These are phyloP conservation scores for Streptopelia turtur DNA, from an alignment of 2,797 vertebrate species.

Conservation along the genomic window DNA sequence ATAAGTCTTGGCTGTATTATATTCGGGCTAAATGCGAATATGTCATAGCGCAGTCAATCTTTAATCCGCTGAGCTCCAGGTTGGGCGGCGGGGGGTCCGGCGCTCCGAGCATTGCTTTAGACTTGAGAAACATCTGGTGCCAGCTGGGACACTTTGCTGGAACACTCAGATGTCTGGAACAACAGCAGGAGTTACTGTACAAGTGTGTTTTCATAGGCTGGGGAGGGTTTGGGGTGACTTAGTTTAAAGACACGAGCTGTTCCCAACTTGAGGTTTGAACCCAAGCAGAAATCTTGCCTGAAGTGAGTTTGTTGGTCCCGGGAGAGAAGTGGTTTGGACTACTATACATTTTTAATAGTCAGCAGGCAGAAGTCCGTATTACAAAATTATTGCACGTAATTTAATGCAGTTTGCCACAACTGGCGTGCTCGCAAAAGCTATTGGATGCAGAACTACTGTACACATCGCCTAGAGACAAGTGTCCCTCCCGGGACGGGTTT, in stretches of 20 bases:
- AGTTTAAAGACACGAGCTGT: constrained; percentile 71
- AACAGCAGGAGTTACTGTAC: constrained; percentile 61
- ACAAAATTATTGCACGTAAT: constrained; percentile 68
- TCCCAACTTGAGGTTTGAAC: constrained; percentile 77
- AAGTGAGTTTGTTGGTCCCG: constrained; percentile 61
- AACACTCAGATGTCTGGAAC: constrained; percentile 66
- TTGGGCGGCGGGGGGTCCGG: constrained; percentile 47
- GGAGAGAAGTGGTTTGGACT: constrained; percentile 74
- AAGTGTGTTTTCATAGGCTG: constrained; percentile 46
- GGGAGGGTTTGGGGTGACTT: constrained; percentile 72
- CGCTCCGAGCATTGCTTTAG: constrained; percentile 57
- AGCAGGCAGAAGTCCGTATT: constrained; percentile 69
- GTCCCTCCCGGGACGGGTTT: constrained; percentile 19
- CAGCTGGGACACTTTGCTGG: constrained; percentile 64
- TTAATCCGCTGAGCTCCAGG: constrained; percentile 57
- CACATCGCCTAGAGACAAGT: constrained; percentile 1
- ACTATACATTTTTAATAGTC: constrained; percentile 65
- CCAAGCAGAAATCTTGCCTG: constrained; percentile 70
- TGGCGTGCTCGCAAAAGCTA: constrained; percentile 30
- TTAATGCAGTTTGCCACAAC: constrained; percentile 61
- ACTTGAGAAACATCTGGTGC: constrained; percentile 67
- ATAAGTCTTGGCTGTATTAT: constrained; percentile 55
- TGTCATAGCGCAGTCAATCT: constrained; percentile 60
- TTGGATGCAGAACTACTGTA: constrained; percentile 42
- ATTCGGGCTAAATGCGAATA: constrained; percentile 40